A percentile compares a stretch with the other conserved stretches of the same genome.
Conservation (phyloP, 2,888 invertebrate genomes). For the Cenopis cana region DNA sequence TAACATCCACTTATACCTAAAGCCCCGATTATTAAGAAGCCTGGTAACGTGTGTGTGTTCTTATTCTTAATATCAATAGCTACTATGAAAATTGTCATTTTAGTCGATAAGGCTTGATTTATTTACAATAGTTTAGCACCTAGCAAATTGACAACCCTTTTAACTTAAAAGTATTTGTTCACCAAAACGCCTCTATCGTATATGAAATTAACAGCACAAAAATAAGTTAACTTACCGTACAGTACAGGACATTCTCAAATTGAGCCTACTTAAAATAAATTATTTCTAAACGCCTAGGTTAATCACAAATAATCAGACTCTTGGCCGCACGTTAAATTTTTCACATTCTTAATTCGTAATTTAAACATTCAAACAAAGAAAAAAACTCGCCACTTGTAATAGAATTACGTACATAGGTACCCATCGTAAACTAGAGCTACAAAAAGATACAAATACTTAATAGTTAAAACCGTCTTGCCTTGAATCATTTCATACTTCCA, state of each 20-base stretch:
- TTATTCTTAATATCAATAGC: too few species aligned
- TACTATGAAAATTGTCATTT: not conserved
- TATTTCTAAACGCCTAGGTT: not conserved
- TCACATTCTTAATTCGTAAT: not conserved
- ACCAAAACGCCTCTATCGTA: not conserved
- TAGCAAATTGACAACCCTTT: too few species aligned
- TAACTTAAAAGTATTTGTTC: not conserved
- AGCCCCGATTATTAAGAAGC: too few species aligned
- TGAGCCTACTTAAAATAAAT: too few species aligned
- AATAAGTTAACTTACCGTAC: not conserved
- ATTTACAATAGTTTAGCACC: not conserved
- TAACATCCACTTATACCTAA: too few species aligned
- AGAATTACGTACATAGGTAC: too few species aligned
- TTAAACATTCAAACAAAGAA: not conserved
- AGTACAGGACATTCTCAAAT: not conserved
- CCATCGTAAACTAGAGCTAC: too few species aligned
- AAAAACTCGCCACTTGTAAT: not conserved
- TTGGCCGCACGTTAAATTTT: not conserved
- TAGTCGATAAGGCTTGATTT: not conserved
- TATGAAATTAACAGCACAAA: not conserved
- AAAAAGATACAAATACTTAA: too few species aligned
- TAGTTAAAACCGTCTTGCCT: too few species aligned
- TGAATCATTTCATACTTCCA: too few species aligned
- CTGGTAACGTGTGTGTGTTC: too few species aligned
- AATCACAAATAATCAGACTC: constrained; percentile 1